Evolutionary conservation across 2,113 vertebrate genomes (phyloP).

Genomic region (Neodontobutis hainanensis): DNA sequence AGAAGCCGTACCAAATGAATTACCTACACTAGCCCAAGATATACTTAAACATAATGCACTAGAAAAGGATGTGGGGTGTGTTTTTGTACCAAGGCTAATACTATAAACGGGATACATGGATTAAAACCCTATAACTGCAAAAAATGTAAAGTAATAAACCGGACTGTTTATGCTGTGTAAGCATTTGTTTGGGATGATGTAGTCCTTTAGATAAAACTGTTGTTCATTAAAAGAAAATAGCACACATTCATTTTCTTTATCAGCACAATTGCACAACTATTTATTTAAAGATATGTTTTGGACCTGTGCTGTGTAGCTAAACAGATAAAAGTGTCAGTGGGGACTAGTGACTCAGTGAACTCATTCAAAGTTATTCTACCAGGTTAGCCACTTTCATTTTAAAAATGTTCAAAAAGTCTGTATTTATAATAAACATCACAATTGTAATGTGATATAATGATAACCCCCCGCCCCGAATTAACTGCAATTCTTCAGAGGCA

Average conservation of each 20-base stretch:
- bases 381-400: too few species aligned
- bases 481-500: too few species aligned
- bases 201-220: not conserved
- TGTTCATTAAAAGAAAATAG: not conserved
- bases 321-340: too few species aligned
- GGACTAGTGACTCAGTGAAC: too few species aligned
- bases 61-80: slow-evolving; percentile 6
- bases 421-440: too few species aligned
- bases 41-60: slow-evolving; percentile 23
- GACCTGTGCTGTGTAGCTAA: too few species aligned
- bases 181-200: not conserved
- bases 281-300: not conserved
- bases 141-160: not conserved
- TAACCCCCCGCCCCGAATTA: too few species aligned
- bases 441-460: too few species aligned
- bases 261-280: not conserved
- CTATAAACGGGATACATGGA: not conserved
- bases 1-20: slow-evolving; percentile 21
- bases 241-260: not conserved
- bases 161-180: slow-evolving; percentile 1
- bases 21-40: slow-evolving; percentile 31
- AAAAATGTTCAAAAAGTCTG: too few species aligned
- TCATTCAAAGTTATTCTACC: too few species aligned
- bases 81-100: slow-evolving; percentile 5
- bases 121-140: slow-evolving; percentile 16